phyloP scores from a whole-genome alignment of 2,888 invertebrate species.

The Elmis aenea region DNA sequence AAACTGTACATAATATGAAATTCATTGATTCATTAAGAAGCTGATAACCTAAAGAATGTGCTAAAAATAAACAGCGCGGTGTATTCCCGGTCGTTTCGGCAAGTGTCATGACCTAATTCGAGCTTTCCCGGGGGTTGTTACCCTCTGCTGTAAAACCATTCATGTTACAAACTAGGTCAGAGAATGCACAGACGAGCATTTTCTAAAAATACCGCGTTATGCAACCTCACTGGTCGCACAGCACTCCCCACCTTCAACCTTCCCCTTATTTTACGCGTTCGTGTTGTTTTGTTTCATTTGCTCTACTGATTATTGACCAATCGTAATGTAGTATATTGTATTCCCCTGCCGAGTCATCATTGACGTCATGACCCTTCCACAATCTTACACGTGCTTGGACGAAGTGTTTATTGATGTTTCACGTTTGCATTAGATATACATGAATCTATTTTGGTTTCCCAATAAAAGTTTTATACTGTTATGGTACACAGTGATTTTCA shows the following conservation, averaged over 20 bases:
- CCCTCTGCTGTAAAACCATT: constrained; percentile 41
- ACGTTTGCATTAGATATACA: background rate
- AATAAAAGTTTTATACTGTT: too few relatives aligned
- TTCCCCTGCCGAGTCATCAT: constrained; percentile 33
- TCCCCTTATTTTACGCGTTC: constrained; percentile 9
- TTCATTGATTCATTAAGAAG: too few relatives aligned
- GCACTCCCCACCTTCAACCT: constrained; percentile 26
- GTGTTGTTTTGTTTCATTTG: background rate
- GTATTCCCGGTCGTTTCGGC: constrained; percentile 25
- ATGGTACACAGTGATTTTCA: too few relatives aligned
- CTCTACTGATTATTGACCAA: constrained; percentile 23
- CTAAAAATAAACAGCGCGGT: too few relatives aligned
- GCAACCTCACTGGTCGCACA: too few relatives aligned
- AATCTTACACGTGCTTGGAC: constrained; percentile 38
- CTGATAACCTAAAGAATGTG: too few relatives aligned
- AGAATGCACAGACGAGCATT: constrained; percentile 33
- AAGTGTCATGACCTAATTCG: constrained; percentile 38
- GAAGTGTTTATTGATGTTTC: constrained; percentile 32
- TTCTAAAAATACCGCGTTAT: constrained; percentile 23
- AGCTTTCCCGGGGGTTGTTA: constrained; percentile 43
- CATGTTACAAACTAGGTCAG: constrained; percentile 41
- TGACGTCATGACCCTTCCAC: constrained; percentile 36
- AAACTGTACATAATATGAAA: too few relatives aligned
- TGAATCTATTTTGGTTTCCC: too few relatives aligned
- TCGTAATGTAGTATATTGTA: constrained; percentile 8